Evolutionary conservation across 1,140 invertebrate genomes (phyloP).

Genomic region (Drosophila ercepeae): DNA sequence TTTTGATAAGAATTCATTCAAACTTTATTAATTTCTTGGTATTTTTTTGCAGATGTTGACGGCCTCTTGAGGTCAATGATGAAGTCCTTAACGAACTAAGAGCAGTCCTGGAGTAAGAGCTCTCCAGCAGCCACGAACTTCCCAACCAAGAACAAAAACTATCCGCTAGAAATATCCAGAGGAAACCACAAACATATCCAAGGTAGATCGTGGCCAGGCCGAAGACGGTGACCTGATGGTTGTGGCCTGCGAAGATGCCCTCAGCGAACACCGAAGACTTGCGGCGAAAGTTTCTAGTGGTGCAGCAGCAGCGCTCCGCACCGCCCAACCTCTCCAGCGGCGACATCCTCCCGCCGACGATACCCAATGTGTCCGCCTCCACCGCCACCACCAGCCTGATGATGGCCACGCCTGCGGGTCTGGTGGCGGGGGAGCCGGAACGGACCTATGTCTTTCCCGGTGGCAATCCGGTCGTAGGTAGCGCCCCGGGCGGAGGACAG

Average conservation of each 20-base stretch:
- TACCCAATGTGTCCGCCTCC: conserved; percentile 15
- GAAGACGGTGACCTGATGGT: conserved; percentile 67
- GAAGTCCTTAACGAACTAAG: too few species aligned
- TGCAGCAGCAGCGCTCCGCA: conserved; percentile 79
- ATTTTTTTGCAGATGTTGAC: conserved; percentile 30
- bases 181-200: conserved; percentile 27
- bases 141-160: background rate
- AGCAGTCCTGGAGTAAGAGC: too few species aligned
- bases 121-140: background rate
- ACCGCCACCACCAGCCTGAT: conserved; percentile 26
- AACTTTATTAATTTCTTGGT: too few species aligned
- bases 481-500: conserved; percentile 48
- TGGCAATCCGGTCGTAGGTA: conserved; percentile 61
- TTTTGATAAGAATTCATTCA: too few species aligned
- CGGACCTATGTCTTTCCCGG: conserved; percentile 86
- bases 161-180: background rate
- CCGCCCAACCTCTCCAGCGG: conserved; percentile 64
- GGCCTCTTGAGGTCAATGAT: conserved; percentile 20
- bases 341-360: conserved; percentile 30
- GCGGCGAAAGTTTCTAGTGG: conserved; percentile 83
- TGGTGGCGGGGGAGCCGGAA: conserved; percentile 83
- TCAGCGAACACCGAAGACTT: conserved; percentile 82
- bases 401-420: conserved; percentile 34
- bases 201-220: conserved; percentile 30
- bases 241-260: conserved; percentile 76